A percentile compares a stretch with the other conserved stretches of the same genome.
These are phyloP conservation scores for Limosa lapponica DNA, from an alignment of 2,797 vertebrate species.

Conservation along the genomic window DNA sequence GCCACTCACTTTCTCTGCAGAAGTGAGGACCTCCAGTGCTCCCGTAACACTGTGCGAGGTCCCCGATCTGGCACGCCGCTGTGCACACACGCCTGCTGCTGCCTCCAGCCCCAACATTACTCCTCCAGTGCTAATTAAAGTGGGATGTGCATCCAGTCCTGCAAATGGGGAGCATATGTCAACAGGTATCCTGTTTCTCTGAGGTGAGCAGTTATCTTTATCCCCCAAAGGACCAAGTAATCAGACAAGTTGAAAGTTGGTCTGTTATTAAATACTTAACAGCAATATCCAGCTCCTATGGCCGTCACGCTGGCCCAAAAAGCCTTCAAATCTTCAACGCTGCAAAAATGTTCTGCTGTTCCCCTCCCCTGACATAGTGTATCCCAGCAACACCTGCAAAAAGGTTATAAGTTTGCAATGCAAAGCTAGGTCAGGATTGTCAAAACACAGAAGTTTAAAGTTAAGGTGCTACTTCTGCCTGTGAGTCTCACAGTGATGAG, in stretches of 20 bases:
- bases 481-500: not conserved
- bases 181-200: not conserved
- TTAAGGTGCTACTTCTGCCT: not conserved
- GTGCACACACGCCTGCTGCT: accelerated
- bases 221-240: not conserved
- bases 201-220: not conserved
- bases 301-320: accelerated
- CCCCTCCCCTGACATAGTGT: not conserved
- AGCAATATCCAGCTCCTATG: not conserved
- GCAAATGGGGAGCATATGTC: not conserved
- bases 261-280: not conserved
- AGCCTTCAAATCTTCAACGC: accelerated
- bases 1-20: not conserved
- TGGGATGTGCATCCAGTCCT: not conserved
- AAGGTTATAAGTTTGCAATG: not conserved
- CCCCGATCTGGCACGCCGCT: not conserved
- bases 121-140: not conserved
- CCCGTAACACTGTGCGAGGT: accelerated
- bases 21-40: not conserved
- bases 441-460: not conserved
- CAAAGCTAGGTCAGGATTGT: not conserved
- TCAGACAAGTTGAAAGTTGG: not conserved
- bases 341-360: not conserved
- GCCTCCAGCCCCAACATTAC: not conserved
- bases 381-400: not conserved